Evolutionary conservation across 1,140 invertebrate species (phyloP).

Genomic region (Pissodes strobi): DNA sequence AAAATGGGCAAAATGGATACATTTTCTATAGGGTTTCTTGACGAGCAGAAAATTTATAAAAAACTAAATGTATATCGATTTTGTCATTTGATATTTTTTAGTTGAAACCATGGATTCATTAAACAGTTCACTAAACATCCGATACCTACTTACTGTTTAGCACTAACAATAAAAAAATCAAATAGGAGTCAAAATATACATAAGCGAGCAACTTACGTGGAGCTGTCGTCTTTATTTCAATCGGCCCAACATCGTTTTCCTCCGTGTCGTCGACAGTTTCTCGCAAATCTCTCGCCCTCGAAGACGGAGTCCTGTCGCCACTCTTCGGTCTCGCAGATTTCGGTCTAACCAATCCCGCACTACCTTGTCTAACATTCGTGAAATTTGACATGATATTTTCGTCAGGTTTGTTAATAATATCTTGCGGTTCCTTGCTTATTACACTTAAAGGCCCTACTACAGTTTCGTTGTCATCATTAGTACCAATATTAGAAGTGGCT

Average conservation of each 20-base stretch:
- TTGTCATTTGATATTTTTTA: too few species aligned
- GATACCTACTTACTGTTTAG: too few species aligned
- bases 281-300: neutral
- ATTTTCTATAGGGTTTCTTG: too few species aligned
- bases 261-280: neutral
- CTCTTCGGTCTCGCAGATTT: constrained; percentile 44
- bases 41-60: too few species aligned
- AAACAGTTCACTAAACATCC: neutral
- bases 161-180: too few species aligned
- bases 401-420: neutral
- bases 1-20: too few species aligned
- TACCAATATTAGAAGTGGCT: neutral
- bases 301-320: constrained; percentile 22
- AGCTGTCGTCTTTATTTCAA: constrained; percentile 23
- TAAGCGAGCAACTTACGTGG: constrained; percentile 26
- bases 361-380: constrained; percentile 21
- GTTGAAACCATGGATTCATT: too few species aligned
- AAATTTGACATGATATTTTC: neutral
- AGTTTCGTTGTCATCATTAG: neutral
- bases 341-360: constrained; percentile 31
- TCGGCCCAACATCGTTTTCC: neutral
- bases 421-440: neutral
- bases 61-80: too few species aligned
- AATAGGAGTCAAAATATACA: neutral
- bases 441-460: neutral